Evolutionary conservation across 1,140 invertebrate species (phyloP).

Genomic region (Drosophila lowei): DNA sequence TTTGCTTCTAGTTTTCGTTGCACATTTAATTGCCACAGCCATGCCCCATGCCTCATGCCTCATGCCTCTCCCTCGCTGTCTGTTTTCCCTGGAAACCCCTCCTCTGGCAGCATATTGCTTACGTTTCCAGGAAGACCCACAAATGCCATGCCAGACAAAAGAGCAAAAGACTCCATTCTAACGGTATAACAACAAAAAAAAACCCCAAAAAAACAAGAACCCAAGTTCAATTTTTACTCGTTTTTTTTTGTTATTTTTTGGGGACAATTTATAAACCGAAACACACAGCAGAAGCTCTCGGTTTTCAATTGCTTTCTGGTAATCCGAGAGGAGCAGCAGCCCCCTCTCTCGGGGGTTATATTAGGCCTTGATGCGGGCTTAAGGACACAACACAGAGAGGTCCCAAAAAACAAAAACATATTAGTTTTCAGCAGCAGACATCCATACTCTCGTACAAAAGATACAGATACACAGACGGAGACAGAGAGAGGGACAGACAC

Average conservation of each 20-base stretch:
- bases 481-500: constrained; percentile 12
- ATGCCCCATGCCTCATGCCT: too few relatives aligned
- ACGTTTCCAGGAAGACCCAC: constrained; percentile 76
- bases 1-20: constrained; percentile 52
- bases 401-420: constrained; percentile 46
- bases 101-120: constrained; percentile 55
- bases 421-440: constrained; percentile 63
- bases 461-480: constrained; percentile 28
- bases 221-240: constrained; percentile 66
- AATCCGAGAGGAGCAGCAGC: constrained; percentile 62
- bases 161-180: constrained; percentile 59
- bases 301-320: constrained; percentile 76
- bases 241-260: constrained; percentile 16
- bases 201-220: constrained; percentile 16
- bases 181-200: constrained; percentile 64
- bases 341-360: constrained; percentile 10
- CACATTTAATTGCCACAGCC: constrained; percentile 63
- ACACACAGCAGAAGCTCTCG: constrained; percentile 54
- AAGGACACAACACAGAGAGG: constrained; percentile 53
- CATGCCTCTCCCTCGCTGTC: too few relatives aligned
- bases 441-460: constrained; percentile 52
- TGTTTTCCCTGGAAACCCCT: background rate
- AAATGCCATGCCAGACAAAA: constrained; percentile 60
- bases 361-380: constrained; percentile 69
- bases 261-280: constrained; percentile 65